Percentiles rank a stretch among this genome's conserved stretches.
phyloP scores from a whole-genome alignment of 2,797 vertebrate species.

The Sebastolobus altivelis region DNA sequence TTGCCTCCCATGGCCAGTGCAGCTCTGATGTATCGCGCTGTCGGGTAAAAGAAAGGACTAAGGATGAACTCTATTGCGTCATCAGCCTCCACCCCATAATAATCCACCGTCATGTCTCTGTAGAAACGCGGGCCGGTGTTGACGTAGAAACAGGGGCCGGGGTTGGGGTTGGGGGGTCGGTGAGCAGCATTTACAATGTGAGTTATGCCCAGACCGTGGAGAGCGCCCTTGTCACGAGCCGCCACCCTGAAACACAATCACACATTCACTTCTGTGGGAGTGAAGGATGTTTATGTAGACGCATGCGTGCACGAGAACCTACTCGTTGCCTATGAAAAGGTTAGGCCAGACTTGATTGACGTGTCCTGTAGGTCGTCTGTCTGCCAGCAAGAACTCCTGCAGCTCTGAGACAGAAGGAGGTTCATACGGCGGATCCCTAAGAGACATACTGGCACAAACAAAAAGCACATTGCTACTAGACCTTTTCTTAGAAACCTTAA shows the following conservation, averaged over 20 bases:
- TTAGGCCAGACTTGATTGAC: constrained; percentile 95
- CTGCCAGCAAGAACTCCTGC: constrained; percentile 85
- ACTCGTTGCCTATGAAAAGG: constrained; percentile 93
- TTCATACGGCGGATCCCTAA: constrained; percentile 70
- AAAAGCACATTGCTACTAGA: neutral
- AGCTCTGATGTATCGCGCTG: constrained; percentile 87
- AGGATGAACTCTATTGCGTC: constrained; percentile 91
- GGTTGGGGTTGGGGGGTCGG: constrained; percentile 68
- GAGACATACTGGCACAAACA: constrained; percentile 75
- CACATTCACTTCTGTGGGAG: constrained; percentile 4
- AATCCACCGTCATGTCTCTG: constrained; percentile 88
- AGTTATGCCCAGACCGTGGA: constrained; percentile 90
- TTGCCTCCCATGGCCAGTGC: constrained; percentile 89
- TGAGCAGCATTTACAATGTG: constrained; percentile 91
- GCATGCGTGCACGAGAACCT: constrained; percentile 45
- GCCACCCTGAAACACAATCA: constrained; percentile 81
- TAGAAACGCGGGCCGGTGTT: constrained; percentile 91
- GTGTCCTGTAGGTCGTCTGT: constrained; percentile 79
- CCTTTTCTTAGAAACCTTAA: neutral
- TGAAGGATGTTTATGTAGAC: neutral
- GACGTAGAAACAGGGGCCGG: constrained; percentile 68
- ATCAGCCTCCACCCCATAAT: constrained; percentile 92
- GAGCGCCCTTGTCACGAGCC: constrained; percentile 87
- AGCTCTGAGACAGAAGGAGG: constrained; percentile 88
- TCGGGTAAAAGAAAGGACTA: constrained; percentile 90